Base-by-base conservation (phyloP, 2,888 invertebrate species). In the Drosophila kambysellisi region DNA sequence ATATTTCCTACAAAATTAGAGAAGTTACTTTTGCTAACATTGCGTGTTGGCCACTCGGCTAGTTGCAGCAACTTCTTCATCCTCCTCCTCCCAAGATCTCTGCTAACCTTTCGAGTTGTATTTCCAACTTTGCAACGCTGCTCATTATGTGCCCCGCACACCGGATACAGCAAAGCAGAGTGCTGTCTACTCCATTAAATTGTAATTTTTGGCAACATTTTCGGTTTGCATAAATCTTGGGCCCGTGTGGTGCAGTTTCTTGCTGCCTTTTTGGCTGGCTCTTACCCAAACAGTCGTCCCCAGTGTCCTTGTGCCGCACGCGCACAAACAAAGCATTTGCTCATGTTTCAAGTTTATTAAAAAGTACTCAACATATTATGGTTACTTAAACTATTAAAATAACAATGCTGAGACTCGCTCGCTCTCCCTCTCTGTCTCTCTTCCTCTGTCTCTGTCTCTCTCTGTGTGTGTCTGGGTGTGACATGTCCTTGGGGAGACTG, bases 1-100 rank as follows among this genome's bases (percentile, higher is more conserved):
- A 91, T 91, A 91, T 91, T 91, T 91, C 83, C 89, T 90, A 74
- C 83, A 83, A 91, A 91, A 91, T 91, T 91, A 91, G 91, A 90
- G 89, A 89, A 88, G 89, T 89, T 85, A 77, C 82, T 87, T 85
- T 76, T 87, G 80, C 88, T 71, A 71, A 77, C 83, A 86, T 65
- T 88, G 70, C 72, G 66, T 81, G 74, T 74, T 78, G 71, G 70
- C 81, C 58, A 73, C 70, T 70, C 59, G 57, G 52, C 66, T 39
- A 1, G 51, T 62, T 59, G 52, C 48, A 50, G 11, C 20, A 20
- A 37, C 43, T 29, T 15, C 41, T 3, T 15, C 15, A 51, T 33
- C 56, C 33, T 46, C 20, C 30, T 25, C 20, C 20, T 25, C 39
- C 50, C 9, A n/a, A 43, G 35, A n/a, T 37, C 35, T 32, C 62